A percentile compares a stretch with the other conserved stretches of the same genome.
Conservation (phyloP, 2,888 invertebrate species). For the Diarsia brunnea region DNA sequence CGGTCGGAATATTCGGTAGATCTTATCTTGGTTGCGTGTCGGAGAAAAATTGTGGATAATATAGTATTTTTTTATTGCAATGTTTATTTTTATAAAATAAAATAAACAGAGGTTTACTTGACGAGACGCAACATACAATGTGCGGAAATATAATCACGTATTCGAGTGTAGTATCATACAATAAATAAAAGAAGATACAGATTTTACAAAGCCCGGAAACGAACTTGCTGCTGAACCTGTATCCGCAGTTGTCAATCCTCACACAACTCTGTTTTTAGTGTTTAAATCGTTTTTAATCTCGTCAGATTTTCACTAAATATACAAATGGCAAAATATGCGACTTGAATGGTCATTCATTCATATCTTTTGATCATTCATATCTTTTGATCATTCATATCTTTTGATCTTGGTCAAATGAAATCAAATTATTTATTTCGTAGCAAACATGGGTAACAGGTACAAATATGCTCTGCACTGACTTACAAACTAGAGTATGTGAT, state of each 20-base stretch:
- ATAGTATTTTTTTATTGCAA: constrained; percentile 52
- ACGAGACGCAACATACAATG: not conserved
- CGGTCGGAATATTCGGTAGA: constrained; percentile 27
- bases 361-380: too few relatives aligned
- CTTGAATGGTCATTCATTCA: too few relatives aligned
- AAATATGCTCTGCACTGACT: too few relatives aligned
- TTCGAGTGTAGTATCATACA: not conserved
- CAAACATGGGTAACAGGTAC: too few relatives aligned
- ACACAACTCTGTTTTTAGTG: not conserved
- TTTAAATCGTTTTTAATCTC: too few relatives aligned
- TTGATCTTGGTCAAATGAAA: too few relatives aligned
- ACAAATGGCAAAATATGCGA: too few relatives aligned
- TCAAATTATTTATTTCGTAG: too few relatives aligned
- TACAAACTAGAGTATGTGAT: too few relatives aligned
- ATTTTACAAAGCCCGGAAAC: not conserved
- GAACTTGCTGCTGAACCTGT: not conserved
- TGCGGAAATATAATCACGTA: constrained; percentile 7
- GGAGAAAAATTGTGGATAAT: constrained; percentile 47
- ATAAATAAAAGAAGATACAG: not conserved
- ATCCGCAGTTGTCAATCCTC: constrained; percentile 21
- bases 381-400: too few relatives aligned
- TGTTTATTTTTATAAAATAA: constrained; percentile 28
- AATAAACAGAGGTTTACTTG: constrained; percentile 36
- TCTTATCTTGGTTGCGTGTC: constrained; percentile 52
- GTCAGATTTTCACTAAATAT: too few relatives aligned